Conservation (phyloP, 2,888 invertebrate genomes). For the Iphiclides podalirius region DNA sequence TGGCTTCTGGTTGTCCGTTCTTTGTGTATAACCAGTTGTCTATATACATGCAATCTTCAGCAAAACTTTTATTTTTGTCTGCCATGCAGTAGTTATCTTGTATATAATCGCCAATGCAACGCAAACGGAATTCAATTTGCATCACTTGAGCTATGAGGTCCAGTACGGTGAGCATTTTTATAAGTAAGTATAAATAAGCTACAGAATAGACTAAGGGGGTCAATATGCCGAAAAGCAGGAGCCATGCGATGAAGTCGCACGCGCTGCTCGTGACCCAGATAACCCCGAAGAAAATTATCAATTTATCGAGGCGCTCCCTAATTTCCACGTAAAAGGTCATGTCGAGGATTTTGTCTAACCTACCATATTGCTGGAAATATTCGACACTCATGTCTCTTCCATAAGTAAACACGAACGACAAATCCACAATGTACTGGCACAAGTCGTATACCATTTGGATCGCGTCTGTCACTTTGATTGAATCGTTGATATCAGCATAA, state of each 20-base stretch:
- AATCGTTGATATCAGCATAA: slow-evolving; percentile 36
- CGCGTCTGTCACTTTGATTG: slow-evolving; percentile 51
- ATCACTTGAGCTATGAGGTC: slow-evolving; percentile 54
- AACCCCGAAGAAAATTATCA: slow-evolving; percentile 36
- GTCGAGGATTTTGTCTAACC: slow-evolving; percentile 49
- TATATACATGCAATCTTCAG: slow-evolving; percentile 37
- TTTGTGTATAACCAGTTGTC: slow-evolving; percentile 44
- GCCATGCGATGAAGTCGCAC: slow-evolving; percentile 52
- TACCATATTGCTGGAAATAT: slow-evolving; percentile 51
- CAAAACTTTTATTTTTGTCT: slow-evolving; percentile 6
- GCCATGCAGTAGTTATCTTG: slow-evolving; percentile 36
- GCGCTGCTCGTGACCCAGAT: slow-evolving; percentile 44
- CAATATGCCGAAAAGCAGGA: slow-evolving; percentile 39
- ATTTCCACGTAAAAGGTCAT: slow-evolving; percentile 36
- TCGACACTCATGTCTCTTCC: slow-evolving; percentile 45
- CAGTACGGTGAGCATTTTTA: slow-evolving; percentile 56
- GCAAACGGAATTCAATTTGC: slow-evolving; percentile 50
- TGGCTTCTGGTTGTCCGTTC: neutral
- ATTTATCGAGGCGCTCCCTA: slow-evolving; percentile 38
- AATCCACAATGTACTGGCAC: slow-evolving; percentile 51
- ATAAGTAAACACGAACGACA: slow-evolving; percentile 51
- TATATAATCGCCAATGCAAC: slow-evolving; percentile 43
- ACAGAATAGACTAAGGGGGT: slow-evolving; percentile 40
- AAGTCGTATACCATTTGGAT: slow-evolving; percentile 52
- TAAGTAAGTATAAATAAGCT: slow-evolving; percentile 49